These are phyloP conservation scores for Neomorphus geoffroyi DNA, from an alignment of 2,797 vertebrate genomes.

Conservation along the genomic window DNA sequence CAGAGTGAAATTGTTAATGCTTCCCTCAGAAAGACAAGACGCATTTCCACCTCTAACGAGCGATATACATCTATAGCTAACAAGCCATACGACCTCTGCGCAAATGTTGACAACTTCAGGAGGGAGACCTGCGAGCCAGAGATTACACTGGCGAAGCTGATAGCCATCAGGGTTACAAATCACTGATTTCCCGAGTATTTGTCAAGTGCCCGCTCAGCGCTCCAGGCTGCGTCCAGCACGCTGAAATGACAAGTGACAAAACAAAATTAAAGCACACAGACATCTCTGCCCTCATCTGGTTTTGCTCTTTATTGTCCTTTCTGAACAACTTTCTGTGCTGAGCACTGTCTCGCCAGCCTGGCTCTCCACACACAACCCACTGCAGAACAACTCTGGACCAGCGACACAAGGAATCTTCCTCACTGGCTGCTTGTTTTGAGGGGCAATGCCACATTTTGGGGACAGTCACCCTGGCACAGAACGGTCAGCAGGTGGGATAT, in stretches of 20 bases:
- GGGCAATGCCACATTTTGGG: not conserved
- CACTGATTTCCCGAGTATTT: not conserved
- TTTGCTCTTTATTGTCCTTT: not conserved
- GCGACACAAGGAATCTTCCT: not conserved
- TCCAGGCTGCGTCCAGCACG: not conserved
- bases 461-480: not conserved
- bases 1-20: constrained; percentile 34
- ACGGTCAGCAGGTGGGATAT: not conserved
- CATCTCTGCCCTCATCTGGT: not conserved
- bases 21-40: constrained; percentile 28
- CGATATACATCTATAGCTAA: constrained; percentile 31
- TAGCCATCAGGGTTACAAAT: constrained; percentile 20
- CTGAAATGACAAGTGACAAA: constrained; percentile 4
- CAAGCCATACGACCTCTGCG: not conserved
- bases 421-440: not conserved
- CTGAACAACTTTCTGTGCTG: not conserved
- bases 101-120: not conserved
- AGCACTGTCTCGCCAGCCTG: not conserved
- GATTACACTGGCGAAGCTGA: not conserved
- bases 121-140: not conserved
- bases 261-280: not conserved
- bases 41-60: constrained; percentile 22
- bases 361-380: not conserved
- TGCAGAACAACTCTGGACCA: fast-evolving
- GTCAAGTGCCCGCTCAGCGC: not conserved